Evolutionary conservation across 2,113 vertebrate genomes (phyloP).

Genomic region (Megaptera novaeangliae): DNA sequence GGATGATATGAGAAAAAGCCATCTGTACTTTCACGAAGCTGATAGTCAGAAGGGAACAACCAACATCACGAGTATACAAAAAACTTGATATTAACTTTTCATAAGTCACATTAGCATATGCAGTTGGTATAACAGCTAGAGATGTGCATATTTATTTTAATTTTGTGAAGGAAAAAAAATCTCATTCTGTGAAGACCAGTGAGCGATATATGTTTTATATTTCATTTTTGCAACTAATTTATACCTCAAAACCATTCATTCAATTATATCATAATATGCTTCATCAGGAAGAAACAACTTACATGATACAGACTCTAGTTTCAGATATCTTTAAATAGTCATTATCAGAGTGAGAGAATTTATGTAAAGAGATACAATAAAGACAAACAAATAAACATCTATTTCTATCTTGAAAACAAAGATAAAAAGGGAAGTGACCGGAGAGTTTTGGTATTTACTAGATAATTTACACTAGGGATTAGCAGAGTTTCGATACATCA

Average conservation of each 20-base stretch:
- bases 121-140: not conserved
- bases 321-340: not conserved
- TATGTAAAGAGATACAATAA: not conserved
- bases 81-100: not conserved
- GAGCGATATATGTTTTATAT: not conserved
- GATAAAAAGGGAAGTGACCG: not conserved
- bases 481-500: not conserved
- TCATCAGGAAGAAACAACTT: not conserved
- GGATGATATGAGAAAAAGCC: not conserved
- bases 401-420: not conserved
- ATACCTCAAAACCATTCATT: not conserved
- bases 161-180: not conserved
- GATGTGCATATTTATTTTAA: not conserved
- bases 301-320: not conserved
- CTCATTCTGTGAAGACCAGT: not conserved
- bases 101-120: not conserved
- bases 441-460: not conserved
- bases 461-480: not conserved
- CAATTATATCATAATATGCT: not conserved
- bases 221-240: not conserved
- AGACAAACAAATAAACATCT: not conserved
- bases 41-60: not conserved
- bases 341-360: not conserved
- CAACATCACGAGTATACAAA: not conserved
- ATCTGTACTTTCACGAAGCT: not conserved